These are phyloP conservation scores for Drosophila paranaensis DNA, from an alignment of 2,888 invertebrate species.

Conservation along the genomic window DNA sequence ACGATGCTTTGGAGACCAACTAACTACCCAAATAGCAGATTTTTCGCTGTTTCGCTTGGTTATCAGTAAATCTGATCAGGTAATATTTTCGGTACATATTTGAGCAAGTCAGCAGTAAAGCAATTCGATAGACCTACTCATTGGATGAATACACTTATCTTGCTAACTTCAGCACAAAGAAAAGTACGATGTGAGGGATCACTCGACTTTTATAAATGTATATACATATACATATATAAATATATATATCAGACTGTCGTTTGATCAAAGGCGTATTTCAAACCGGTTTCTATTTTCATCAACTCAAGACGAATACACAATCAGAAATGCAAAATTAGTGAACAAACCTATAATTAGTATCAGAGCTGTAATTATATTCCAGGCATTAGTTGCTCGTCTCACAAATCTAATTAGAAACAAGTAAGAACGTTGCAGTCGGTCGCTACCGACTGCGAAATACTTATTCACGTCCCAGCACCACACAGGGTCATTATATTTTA, in stretches of 20 bases:
- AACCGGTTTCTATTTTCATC: slow-evolving; percentile 57
- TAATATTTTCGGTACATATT: neutral
- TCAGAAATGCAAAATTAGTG: slow-evolving; percentile 32
- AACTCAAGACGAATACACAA: slow-evolving; percentile 29
- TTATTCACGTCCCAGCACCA: too few species aligned
- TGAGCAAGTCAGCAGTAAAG: neutral
- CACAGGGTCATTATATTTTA: too few species aligned
- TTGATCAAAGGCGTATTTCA: slow-evolving; percentile 58
- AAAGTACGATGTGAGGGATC: slow-evolving; percentile 16
- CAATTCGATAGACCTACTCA: neutral
- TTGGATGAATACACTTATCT: neutral
- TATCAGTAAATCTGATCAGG: too few species aligned
- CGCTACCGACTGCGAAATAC: too few species aligned
- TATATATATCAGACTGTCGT: slow-evolving; percentile 13
- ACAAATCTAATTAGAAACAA: slow-evolving; percentile 13
- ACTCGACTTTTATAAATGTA: slow-evolving; percentile 9
- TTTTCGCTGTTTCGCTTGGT: neutral
- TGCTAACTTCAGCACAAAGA: slow-evolving; percentile 12
- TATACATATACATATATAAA: neutral
- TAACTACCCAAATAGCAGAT: too few species aligned
- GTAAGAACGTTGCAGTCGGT: too few species aligned
- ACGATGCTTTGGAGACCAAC: too few species aligned
- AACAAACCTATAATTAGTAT: slow-evolving; percentile 48
- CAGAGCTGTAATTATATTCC: slow-evolving; percentile 54
- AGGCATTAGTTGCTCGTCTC: slow-evolving; percentile 25